Base-by-base conservation (phyloP, 2,797 vertebrate species). In the Leucoraja ocellata region DNA sequence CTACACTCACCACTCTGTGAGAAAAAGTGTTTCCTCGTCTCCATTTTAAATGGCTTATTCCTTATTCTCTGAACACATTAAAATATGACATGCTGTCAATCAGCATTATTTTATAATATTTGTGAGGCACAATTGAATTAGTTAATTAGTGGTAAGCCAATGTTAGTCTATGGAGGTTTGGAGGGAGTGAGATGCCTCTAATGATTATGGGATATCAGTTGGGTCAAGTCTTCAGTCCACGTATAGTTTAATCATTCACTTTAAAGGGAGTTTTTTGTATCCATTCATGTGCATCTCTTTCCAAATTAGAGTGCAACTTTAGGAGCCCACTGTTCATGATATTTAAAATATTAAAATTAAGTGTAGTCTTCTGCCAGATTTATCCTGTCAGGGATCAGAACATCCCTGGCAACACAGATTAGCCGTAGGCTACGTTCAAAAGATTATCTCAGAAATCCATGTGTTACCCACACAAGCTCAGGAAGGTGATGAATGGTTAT, bases 81-180 rank as follows among this genome's bases (percentile, higher is more conserved):
- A 25, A 76, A 92, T 13, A 16, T 71, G 86, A 71, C 25, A 92
- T 76, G 71, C 90, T 92, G 90, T 54, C 39, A 58, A 54, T n/a
- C 90, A 74, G 90, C 65, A 68, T 91, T 63, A 8, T 91, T 18
- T 32, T 91, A 46, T 91, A 73, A 91, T 76, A 74, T 46, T 76
- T 74, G 68, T 76, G 71, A 74, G 90, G 71, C 11, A 28, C 58
- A 9, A 46, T 92, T 73, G 54, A 54, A 46, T 46, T 46, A 76
- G 46, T 73, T 76, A 65, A 65, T 36, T 68, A 68, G n/a, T 54
- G 68, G 25, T 73, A 36, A 91, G 68, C 90, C 71, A 54, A 91
- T 74, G 25, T 58, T 76, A 74, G 68, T 74, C 71, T 54, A 63
- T 23, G 46, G 58, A 13, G 68, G 32, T 73, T 39, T 9, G 73